phyloP scores from a whole-genome alignment of 1,140 invertebrate species.

The Trissolcus basalis region DNA sequence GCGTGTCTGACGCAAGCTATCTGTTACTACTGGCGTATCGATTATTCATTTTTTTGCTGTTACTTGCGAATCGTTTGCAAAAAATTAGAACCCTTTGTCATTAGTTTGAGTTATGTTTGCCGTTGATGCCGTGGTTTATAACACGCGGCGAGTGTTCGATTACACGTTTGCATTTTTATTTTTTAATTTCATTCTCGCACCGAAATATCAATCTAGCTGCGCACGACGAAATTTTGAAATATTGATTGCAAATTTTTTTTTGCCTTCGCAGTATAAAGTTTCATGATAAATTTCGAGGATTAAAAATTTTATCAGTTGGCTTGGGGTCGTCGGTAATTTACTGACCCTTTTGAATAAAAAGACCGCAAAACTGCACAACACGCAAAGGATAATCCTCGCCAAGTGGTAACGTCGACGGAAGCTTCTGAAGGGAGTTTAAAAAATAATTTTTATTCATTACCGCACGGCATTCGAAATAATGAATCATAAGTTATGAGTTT shows the following conservation, averaged over 20 bases:
- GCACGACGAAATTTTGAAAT: not conserved
- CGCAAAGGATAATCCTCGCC: slow-evolving; percentile 7
- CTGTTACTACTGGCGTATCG: slow-evolving; percentile 36
- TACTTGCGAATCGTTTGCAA: slow-evolving; percentile 11
- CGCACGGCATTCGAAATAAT: not conserved
- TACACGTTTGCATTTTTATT: not conserved
- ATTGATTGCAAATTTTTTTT: no score
- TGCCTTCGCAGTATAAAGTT: no score
- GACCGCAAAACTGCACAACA: slow-evolving; percentile 19
- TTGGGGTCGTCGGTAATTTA: no score
- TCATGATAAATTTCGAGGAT: no score
- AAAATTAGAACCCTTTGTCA: slow-evolving; percentile 25
- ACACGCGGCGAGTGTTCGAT: slow-evolving; percentile 1
- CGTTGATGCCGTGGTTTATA: slow-evolving; percentile 7
- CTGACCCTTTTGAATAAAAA: no score
- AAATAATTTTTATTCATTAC: slow-evolving; percentile 1
- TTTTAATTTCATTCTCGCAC: slow-evolving; percentile 10
- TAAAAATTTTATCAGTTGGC: no score
- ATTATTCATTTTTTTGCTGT: slow-evolving; percentile 41
- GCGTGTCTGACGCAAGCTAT: slow-evolving; percentile 34
- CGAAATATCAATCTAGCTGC: slow-evolving; percentile 16
- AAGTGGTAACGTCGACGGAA: no score
- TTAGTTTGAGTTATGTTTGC: slow-evolving; percentile 19
- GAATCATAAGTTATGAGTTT: not conserved
- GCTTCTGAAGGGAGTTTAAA: not conserved